Conservation (phyloP, 1,140 invertebrate species). For the Neelides sp. region DNA sequence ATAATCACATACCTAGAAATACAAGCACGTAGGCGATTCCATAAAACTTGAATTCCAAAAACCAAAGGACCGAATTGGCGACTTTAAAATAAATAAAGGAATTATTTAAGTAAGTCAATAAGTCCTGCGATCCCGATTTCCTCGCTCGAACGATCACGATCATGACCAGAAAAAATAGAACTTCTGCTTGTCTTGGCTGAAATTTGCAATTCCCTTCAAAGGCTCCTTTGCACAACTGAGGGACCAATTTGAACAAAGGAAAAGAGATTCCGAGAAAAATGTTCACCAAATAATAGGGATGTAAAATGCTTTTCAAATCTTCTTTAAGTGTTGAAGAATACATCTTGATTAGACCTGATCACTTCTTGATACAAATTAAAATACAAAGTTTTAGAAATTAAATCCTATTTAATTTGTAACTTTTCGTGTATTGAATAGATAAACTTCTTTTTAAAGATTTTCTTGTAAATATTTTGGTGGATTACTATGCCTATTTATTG, state of each 20-base stretch:
- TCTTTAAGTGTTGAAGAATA: no score
- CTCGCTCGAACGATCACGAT: constrained; percentile 82
- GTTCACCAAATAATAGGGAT: constrained; percentile 79
- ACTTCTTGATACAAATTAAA: no score
- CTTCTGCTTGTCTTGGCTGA: constrained; percentile 80
- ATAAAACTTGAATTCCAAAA: constrained; percentile 72
- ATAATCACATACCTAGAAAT: constrained; percentile 63
- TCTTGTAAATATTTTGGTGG: no score
- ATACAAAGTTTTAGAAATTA: no score
- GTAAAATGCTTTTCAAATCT: constrained; percentile 56
- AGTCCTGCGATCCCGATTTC: constrained; percentile 76
- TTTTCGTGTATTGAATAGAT: no score
- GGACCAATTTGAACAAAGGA: constrained; percentile 56
- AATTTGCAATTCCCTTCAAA: constrained; percentile 61
- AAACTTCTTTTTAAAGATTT: no score
- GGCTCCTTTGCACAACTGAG: constrained; percentile 53
- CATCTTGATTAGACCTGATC: no score
- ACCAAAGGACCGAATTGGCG: constrained; percentile 83
- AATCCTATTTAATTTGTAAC: no score
- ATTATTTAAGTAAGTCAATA: constrained; percentile 76
- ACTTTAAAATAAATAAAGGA: constrained; percentile 90
- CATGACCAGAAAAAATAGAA: constrained; percentile 84
- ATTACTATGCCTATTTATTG: no score
- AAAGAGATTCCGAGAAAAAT: constrained; percentile 73
- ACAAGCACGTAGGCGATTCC: constrained; percentile 68